Conservation (phyloP, 2,113 vertebrate genomes). For the Psammodynastes pulverulentus region DNA sequence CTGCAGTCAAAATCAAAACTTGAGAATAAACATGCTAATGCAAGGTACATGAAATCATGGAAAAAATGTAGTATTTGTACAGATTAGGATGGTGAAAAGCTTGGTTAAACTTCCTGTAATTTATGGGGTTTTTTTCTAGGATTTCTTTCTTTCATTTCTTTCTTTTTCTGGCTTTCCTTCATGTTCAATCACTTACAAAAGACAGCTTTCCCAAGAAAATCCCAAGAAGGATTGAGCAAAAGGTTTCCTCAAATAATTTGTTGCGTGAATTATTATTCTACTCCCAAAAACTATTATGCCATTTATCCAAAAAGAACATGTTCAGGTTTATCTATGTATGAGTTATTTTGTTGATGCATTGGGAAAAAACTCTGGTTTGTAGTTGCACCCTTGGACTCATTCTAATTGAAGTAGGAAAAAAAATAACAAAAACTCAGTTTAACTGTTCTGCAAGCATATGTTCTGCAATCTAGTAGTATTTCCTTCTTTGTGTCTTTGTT, state of each 20-base stretch:
- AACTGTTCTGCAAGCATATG: neutral
- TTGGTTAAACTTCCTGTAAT: slow-evolving; percentile 9
- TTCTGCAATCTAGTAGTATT: neutral
- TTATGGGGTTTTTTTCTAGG: neutral
- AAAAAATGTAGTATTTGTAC: slow-evolving; percentile 31
- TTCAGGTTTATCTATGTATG: neutral
- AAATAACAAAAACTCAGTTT: neutral
- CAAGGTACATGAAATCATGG: neutral
- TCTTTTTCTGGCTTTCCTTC: neutral
- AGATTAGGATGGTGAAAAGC: slow-evolving; percentile 42
- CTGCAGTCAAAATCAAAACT: slow-evolving; percentile 44
- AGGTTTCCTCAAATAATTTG: neutral
- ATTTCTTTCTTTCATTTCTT: too few species aligned
- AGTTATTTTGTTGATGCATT: neutral
- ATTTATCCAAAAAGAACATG: neutral
- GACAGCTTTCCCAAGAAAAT: slow-evolving; percentile 9
- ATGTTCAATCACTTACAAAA: neutral
- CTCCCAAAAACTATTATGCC: neutral
- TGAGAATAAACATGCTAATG: neutral
- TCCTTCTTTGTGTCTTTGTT: neutral
- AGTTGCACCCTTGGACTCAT: neutral
- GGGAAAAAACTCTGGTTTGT: neutral
- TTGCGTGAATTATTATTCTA: neutral
- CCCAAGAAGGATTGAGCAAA: slow-evolving; percentile 49
- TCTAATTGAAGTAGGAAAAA: neutral